Conservation (phyloP, 1,140 invertebrate species). For the Scaptomyza graminum region DNA sequence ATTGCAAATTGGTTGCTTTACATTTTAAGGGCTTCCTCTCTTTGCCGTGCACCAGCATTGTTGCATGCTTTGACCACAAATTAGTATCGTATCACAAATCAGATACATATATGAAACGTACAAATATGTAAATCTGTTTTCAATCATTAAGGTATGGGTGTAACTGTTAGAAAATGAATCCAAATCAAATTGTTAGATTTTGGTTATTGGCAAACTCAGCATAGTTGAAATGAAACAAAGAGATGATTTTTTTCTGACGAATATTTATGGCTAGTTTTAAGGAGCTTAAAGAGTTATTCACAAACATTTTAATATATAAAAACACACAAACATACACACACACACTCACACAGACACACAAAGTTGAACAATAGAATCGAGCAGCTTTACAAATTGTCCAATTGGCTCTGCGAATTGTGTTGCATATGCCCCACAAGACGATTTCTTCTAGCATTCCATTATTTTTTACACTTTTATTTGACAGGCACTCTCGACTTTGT, state of each 20-base stretch:
- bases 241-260: no score
- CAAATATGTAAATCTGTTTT: no score
- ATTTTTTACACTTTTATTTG: slow-evolving; percentile 17
- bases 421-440: slow-evolving; percentile 15
- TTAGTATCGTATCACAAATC: background rate
- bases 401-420: slow-evolving; percentile 25
- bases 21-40: background rate
- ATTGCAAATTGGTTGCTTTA: background rate
- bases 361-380: background rate
- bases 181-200: no score
- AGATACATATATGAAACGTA: no score
- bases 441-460: slow-evolving; percentile 1
- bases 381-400: slow-evolving; percentile 10
- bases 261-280: no score
- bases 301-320: background rate
- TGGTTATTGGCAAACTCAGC: no score
- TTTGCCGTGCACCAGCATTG: background rate
- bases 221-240: no score
- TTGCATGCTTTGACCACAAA: background rate
- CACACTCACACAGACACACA: background rate
- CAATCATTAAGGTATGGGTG: no score
- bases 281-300: no score
- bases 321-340: slow-evolving; percentile 4
- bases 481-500: slow-evolving; percentile 38
- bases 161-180: no score